phyloP scores from a whole-genome alignment of 1,140 invertebrate species.

The Apis mellifera region Amel_HAv3.1 CM009931.2:12134001-12134500 shows the following conservation, averaged over 20 bases:
- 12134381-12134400: conserved; percentile 14
- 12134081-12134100: conserved; percentile 1
- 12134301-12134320: conserved; percentile 26
- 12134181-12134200: conserved; percentile 55
- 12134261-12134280: background rate
- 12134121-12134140: background rate
- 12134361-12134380: too few relatives aligned
- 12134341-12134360: conserved; percentile 11
- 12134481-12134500: background rate
- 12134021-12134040: background rate
- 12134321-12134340: conserved; percentile 61
- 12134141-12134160: background rate
- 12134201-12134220: conserved; percentile 20
- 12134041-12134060: conserved; percentile 1
- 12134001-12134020: background rate
- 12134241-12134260: too few relatives aligned
- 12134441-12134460: conserved; percentile 47
- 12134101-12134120: background rate
- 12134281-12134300: conserved; percentile 2
- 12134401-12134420: conserved; percentile 52
- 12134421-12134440: conserved; percentile 58
- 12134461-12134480: background rate
- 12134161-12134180: conserved; percentile 54
- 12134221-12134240: background rate
- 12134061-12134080: conserved; percentile 34